Evolutionary conservation across 2,888 invertebrate species (phyloP).

Genomic region (Acholoe squamosa): DNA sequence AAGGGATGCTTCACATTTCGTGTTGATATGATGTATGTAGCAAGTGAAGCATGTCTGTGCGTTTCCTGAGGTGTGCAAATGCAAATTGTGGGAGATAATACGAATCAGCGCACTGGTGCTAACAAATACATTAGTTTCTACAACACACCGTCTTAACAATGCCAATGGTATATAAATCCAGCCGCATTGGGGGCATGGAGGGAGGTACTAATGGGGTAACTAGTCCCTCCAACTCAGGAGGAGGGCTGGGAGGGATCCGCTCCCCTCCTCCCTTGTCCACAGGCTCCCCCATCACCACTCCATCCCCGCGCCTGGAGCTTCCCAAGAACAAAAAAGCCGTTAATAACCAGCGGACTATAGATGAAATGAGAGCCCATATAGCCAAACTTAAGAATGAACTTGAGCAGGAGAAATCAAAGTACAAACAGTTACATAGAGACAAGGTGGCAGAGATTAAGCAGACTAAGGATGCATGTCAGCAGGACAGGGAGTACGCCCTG

Average conservation of each 20-base stretch:
- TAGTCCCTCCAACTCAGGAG: background rate
- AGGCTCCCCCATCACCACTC: conserved; percentile 28
- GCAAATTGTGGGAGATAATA: no score
- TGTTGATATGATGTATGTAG: no score
- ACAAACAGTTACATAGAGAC: conserved; percentile 76
- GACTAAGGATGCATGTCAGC: conserved; percentile 74
- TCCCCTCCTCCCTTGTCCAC: background rate
- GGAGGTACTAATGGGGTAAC: background rate
- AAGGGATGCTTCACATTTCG: no score
- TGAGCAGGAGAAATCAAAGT: conserved; percentile 76
- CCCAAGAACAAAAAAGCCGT: conserved; percentile 35
- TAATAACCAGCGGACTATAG: conserved; percentile 65
- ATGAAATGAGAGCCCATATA: conserved; percentile 67
- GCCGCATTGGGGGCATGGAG: background rate
- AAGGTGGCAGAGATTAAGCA: conserved; percentile 76
- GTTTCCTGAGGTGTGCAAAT: no score
- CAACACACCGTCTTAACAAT: background rate
- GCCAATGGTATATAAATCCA: conserved; percentile 16
- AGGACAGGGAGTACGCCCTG: conserved; percentile 74
- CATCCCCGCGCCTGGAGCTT: background rate
- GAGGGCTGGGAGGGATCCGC: background rate
- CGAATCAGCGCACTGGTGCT: no score
- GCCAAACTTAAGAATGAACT: conserved; percentile 72
- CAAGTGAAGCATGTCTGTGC: no score
- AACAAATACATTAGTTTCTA: no score